These are phyloP conservation scores for Rhyacophila brunnea DNA, from an alignment of 1,140 invertebrate genomes.

Conservation along the genomic window DNA sequence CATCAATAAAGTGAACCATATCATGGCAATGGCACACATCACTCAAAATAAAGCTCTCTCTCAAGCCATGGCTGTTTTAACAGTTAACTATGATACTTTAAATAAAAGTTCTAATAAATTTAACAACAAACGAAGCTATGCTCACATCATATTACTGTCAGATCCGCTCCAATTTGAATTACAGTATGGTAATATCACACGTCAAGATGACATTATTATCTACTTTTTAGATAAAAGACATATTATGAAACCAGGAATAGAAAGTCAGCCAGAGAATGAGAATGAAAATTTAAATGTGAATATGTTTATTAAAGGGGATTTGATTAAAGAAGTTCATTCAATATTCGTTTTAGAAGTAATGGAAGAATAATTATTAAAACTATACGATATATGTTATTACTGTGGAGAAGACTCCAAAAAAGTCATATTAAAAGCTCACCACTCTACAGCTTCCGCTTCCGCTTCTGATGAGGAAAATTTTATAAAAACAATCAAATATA, in stretches of 20 bases:
- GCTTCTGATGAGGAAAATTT: not conserved
- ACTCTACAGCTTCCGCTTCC: not conserved
- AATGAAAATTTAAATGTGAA: not conserved
- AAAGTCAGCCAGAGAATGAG: not conserved
- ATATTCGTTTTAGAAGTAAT: slow-evolving; percentile 18
- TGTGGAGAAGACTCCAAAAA: slow-evolving; percentile 14
- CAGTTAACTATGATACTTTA: too few species aligned
- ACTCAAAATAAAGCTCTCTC: too few species aligned
- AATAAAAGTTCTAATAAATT: not conserved
- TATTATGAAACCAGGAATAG: not conserved
- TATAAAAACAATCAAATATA: not conserved
- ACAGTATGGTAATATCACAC: not conserved
- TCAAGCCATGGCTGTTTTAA: too few species aligned
- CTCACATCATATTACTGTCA: slow-evolving; percentile 2
- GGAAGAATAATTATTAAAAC: not conserved
- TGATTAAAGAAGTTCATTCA: slow-evolving; percentile 1
- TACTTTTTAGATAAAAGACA: slow-evolving; percentile 9
- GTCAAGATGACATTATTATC: slow-evolving; percentile 2
- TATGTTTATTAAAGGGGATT: slow-evolving; percentile 2
- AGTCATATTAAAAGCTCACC: slow-evolving; percentile 4
- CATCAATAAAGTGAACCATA: too few species aligned
- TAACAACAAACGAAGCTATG: not conserved
- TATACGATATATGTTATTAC: slow-evolving; percentile 27
- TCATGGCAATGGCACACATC: too few species aligned
- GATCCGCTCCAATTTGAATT: slow-evolving; percentile 1